Evolutionary conservation across 2,113 vertebrate genomes (phyloP).

Genomic region (Boulengeromyrus knoepffleri): DNA sequence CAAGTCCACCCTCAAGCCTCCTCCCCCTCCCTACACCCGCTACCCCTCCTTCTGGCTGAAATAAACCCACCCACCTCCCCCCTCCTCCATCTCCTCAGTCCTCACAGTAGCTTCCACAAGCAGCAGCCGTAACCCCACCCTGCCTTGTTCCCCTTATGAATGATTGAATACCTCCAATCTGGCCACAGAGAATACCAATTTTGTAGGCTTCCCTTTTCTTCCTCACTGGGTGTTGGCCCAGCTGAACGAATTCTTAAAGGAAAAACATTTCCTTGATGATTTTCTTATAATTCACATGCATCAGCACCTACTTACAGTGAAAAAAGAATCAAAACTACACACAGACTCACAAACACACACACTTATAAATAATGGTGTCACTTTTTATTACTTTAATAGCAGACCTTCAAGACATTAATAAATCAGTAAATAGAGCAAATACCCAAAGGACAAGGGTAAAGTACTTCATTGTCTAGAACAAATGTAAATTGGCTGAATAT

Average conservation of each 20-base stretch:
- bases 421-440: background rate
- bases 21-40: slow-evolving; percentile 41
- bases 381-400: background rate
- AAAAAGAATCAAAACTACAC: background rate
- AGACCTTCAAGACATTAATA: background rate
- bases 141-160: slow-evolving; percentile 42
- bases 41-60: slow-evolving; percentile 19
- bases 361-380: background rate
- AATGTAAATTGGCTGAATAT: background rate
- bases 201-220: background rate
- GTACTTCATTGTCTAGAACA: background rate
- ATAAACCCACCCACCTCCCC: slow-evolving; percentile 20
- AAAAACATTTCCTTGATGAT: background rate
- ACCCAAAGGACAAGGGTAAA: background rate
- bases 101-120: slow-evolving; percentile 34
- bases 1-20: slow-evolving; percentile 60
- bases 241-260: slow-evolving; percentile 19
- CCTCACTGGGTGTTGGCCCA: slow-evolving; percentile 15
- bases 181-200: slow-evolving; percentile 25
- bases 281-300: background rate
- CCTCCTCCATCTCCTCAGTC: slow-evolving; percentile 27
- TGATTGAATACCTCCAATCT: slow-evolving; percentile 46
- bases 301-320: background rate
- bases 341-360: no score
- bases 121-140: slow-evolving; percentile 57